phyloP scores from a whole-genome alignment of 1,140 invertebrate genomes.

The Drosophila equinoxialis region DNA sequence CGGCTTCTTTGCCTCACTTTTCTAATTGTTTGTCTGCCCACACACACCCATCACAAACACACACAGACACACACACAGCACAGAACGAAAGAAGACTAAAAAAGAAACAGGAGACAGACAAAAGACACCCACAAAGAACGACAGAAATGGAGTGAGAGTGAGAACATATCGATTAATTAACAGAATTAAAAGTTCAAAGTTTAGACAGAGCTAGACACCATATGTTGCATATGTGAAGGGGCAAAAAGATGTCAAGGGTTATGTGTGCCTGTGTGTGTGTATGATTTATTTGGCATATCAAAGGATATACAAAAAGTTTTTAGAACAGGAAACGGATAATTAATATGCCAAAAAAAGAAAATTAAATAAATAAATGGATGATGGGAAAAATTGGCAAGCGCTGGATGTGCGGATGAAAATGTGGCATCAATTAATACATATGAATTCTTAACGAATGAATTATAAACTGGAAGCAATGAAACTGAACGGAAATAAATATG shows the following conservation, averaged over 20 bases:
- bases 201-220: conserved; percentile 38
- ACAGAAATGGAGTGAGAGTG: conserved; percentile 8
- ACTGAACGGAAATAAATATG: conserved; percentile 2
- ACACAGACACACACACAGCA: neutral
- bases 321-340: conserved; percentile 16
- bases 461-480: neutral
- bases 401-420: neutral
- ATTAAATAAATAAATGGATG: conserved; percentile 18
- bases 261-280: neutral
- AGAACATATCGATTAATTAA: conserved; percentile 74
- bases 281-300: conserved; percentile 14
- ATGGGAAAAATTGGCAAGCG: neutral
- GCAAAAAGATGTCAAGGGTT: conserved; percentile 1
- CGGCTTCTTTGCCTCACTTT: conserved; percentile 57
- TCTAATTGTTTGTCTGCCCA: conserved; percentile 73
- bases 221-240: conserved; percentile 12
- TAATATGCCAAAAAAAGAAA: conserved; percentile 23
- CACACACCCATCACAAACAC: neutral
- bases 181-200: conserved; percentile 74
- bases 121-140: conserved; percentile 11
- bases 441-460: conserved; percentile 3
- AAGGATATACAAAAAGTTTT: neutral
- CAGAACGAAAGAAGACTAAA: conserved; percentile 20
- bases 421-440: conserved; percentile 8
- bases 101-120: conserved; percentile 1